Conservation (phyloP, 2,888 invertebrate genomes). For the Meta bourneti region DNA sequence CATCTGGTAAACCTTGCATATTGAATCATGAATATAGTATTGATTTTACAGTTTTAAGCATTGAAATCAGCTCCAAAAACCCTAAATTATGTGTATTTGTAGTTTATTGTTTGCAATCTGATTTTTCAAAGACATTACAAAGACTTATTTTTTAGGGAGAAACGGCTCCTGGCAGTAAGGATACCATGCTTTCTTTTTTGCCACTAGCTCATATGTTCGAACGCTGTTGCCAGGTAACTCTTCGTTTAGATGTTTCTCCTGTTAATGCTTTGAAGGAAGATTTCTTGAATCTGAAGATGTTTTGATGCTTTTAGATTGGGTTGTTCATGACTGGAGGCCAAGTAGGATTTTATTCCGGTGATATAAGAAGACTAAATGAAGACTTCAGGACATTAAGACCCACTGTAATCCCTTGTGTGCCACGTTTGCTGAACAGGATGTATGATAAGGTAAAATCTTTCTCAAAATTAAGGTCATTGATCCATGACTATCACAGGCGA, state of each 20-base stretch:
- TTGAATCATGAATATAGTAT: too few relatives aligned
- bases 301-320: conserved; percentile 84
- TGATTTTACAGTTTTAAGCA: too few relatives aligned
- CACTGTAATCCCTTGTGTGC: conserved; percentile 97
- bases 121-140: neutral
- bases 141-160: conserved; percentile 84
- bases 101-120: neutral
- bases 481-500: too few relatives aligned
- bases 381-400: conserved; percentile 95
- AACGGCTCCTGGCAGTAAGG: conserved; percentile 87
- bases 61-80: neutral
- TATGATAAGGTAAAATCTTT: conserved; percentile 90
- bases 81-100: neutral
- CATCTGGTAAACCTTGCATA: too few relatives aligned
- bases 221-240: conserved; percentile 88
- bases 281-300: neutral
- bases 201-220: conserved; percentile 99
- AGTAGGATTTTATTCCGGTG: conserved; percentile 96
- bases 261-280: neutral
- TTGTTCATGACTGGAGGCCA: conserved; percentile 94
- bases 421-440: conserved; percentile 95
- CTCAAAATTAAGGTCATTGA: too few relatives aligned
- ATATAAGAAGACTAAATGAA: conserved; percentile 88
- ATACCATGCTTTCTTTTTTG: conserved; percentile 95
- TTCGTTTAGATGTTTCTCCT: neutral